A percentile compares a stretch with the other conserved stretches of the same genome.
Evolutionary conservation across 2,113 vertebrate species (phyloP).

Genomic region (Oophaga pumilio): DNA sequence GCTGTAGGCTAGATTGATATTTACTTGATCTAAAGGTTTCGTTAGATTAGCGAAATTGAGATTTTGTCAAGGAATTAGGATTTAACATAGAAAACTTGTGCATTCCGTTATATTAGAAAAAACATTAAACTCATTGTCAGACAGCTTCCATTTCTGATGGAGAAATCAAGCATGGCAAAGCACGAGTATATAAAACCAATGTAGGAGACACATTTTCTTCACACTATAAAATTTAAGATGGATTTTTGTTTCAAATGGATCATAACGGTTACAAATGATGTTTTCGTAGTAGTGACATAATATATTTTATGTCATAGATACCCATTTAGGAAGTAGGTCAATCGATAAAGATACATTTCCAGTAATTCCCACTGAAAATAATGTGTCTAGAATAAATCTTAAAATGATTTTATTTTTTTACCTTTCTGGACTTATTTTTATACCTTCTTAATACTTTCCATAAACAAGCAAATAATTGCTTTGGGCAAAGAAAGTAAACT

Average conservation of each 20-base stretch:
- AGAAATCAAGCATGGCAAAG: background rate
- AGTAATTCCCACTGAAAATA: constrained; percentile 26
- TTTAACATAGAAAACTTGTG: background rate
- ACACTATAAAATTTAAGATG: background rate
- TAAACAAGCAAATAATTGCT: background rate
- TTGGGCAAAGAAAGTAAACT: background rate
- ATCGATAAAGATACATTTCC: constrained; percentile 22
- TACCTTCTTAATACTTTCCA: background rate
- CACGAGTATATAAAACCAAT: background rate
- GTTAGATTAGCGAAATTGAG: background rate
- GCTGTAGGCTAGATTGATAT: background rate
- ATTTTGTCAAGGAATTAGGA: background rate
- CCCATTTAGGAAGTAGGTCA: constrained; percentile 14
- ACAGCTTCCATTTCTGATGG: background rate
- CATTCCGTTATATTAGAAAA: background rate
- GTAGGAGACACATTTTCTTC: background rate
- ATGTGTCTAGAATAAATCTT: constrained; percentile 22
- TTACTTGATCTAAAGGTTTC: background rate
- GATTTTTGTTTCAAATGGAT: constrained; percentile 4
- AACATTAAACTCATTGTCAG: background rate
- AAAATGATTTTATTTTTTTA: background rate
- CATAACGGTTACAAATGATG: constrained; percentile 2
- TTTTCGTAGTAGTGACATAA: constrained; percentile 1
- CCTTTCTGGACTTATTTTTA: background rate
- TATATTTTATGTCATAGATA: constrained; percentile 14